Percentiles rank a stretch among this genome's conserved stretches.
These are phyloP conservation scores for Phrynosoma platyrhinos DNA, from an alignment of 2,113 vertebrate species.

Conservation along the genomic window DNA sequence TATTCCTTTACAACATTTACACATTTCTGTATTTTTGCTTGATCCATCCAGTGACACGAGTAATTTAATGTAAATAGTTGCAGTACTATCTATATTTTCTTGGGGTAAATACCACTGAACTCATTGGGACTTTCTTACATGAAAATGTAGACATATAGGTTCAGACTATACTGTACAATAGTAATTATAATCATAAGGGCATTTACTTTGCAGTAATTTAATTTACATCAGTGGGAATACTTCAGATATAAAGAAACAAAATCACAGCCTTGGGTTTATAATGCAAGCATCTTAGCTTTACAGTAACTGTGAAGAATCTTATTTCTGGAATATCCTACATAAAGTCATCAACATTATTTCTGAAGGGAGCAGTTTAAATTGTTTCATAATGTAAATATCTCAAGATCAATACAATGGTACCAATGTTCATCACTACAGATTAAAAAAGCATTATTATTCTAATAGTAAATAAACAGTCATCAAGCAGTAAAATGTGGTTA, in stretches of 20 bases:
- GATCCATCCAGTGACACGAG: background rate
- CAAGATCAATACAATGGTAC: background rate
- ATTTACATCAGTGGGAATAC: background rate
- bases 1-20: constrained; percentile 37
- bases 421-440: background rate
- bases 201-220: background rate
- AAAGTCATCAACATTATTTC: background rate
- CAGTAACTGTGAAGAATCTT: background rate
- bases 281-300: background rate
- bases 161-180: background rate
- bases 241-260: background rate
- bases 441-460: background rate
- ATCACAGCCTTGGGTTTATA: background rate
- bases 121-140: background rate
- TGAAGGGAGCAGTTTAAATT: background rate
- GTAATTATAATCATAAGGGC: background rate
- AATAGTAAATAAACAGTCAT: background rate
- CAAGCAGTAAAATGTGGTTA: background rate
- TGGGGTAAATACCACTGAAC: background rate
- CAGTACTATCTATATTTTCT: background rate
- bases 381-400: background rate
- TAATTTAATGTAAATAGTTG: background rate
- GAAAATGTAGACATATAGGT: background rate
- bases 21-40: background rate
- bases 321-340: background rate